These are phyloP conservation scores for Diabrotica undecimpunctata DNA, from an alignment of 1,140 invertebrate species.

Conservation along the genomic window DNA sequence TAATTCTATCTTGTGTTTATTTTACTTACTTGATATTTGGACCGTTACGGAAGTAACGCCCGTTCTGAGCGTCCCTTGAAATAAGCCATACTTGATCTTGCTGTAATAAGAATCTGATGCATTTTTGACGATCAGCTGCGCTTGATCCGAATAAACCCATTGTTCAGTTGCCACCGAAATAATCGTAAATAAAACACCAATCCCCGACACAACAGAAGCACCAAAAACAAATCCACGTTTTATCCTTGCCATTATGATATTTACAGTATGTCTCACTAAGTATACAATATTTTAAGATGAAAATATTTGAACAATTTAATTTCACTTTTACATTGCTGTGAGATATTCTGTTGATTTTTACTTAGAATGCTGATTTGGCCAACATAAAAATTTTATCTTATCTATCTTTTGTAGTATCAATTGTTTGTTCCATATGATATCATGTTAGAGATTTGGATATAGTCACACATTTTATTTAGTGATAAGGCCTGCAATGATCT, in stretches of 20 bases:
- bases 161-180: constrained; percentile 28
- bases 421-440: no score
- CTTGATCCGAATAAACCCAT: constrained; percentile 21
- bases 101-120: not conserved
- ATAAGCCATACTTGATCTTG: constrained; percentile 25
- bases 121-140: not conserved
- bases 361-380: no score
- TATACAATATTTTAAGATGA: no score
- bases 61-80: constrained; percentile 11
- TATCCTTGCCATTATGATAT: constrained; percentile 23
- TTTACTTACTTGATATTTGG: constrained; percentile 16
- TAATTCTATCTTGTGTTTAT: not conserved
- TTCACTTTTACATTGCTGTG: no score
- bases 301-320: no score
- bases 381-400: no score
- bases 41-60: not conserved
- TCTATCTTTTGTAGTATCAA: no score
- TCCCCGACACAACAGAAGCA: constrained; percentile 23
- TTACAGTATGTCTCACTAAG: no score
- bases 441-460: no score
- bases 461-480: no score
- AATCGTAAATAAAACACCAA: constrained; percentile 22
- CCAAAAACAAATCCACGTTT: constrained; percentile 24
- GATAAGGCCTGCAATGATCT: no score
- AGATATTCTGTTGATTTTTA: no score